Conservation (phyloP, 2,113 vertebrate species). For the Xenotilapia caudafasciata region DNA sequence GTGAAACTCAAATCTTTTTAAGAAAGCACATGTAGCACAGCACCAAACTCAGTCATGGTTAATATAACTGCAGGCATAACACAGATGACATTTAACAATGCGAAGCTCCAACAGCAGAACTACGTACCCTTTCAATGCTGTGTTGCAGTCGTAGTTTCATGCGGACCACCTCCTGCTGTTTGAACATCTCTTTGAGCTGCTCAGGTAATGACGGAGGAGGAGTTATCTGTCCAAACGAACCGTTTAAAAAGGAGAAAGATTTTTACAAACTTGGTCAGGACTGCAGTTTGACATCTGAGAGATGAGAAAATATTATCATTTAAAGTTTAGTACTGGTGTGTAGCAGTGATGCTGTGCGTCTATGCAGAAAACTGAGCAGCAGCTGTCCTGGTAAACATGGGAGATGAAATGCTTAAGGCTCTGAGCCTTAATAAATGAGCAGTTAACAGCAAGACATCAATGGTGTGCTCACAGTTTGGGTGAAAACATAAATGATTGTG, state of each 20-base stretch:
- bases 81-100: background rate
- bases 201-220: slow-evolving; percentile 94
- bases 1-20: background rate
- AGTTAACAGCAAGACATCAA: background rate
- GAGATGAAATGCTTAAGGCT: background rate
- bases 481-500: background rate
- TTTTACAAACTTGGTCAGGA: background rate
- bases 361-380: background rate
- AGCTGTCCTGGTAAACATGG: background rate
- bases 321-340: background rate
- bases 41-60: background rate
- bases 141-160: slow-evolving; percentile 97
- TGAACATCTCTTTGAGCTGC: slow-evolving; percentile 95
- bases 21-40: background rate
- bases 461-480: background rate
- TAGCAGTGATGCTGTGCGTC: background rate
- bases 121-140: slow-evolving; percentile 91
- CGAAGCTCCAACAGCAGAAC: background rate
- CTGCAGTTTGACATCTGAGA: background rate
- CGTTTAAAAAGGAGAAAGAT: background rate
- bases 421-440: background rate
- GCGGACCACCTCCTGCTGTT: slow-evolving; percentile 95
- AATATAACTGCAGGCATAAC: background rate
- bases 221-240: slow-evolving; percentile 79
- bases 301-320: background rate